These are phyloP conservation scores for Anadara kagoshimensis DNA, from an alignment of 1,140 invertebrate genomes.

Conservation along the genomic window DNA sequence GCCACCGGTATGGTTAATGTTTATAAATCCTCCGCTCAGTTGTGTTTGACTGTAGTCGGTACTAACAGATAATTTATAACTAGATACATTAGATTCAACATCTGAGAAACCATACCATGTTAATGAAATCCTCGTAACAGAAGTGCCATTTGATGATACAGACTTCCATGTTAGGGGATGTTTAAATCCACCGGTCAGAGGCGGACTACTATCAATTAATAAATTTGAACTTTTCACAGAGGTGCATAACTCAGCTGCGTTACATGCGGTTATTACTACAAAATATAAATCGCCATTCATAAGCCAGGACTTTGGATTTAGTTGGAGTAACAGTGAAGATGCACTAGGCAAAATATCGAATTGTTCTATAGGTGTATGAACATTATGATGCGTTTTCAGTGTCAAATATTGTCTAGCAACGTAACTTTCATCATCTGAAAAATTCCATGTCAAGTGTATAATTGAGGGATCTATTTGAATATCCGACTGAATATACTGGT, in stretches of 20 bases:
- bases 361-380: slow-evolving; percentile 26
- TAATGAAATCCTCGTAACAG: slow-evolving; percentile 7
- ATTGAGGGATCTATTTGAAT: slow-evolving; percentile 46
- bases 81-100: slow-evolving; percentile 40
- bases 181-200: slow-evolving; percentile 49
- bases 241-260: slow-evolving; percentile 52
- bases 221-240: slow-evolving; percentile 25
- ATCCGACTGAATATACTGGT: not conserved
- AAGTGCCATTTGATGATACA: not conserved
- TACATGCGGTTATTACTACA: slow-evolving; percentile 49
- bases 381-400: slow-evolving; percentile 43
- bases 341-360: slow-evolving; percentile 16
- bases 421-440: slow-evolving; percentile 53
- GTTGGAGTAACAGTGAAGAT: slow-evolving; percentile 1
- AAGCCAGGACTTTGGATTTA: slow-evolving; percentile 33
- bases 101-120: slow-evolving; percentile 52
- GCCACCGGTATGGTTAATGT: not conserved
- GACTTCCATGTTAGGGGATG: slow-evolving; percentile 36
- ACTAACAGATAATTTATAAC: slow-evolving; percentile 43
- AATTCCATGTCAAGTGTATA: slow-evolving; percentile 45
- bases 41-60: slow-evolving; percentile 38
- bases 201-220: slow-evolving; percentile 49
- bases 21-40: slow-evolving; percentile 3
- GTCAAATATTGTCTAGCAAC: slow-evolving; percentile 40
- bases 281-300: slow-evolving; percentile 47